Conservation (phyloP, 2,113 vertebrate genomes). For the Patagioenas fasciata region DNA sequence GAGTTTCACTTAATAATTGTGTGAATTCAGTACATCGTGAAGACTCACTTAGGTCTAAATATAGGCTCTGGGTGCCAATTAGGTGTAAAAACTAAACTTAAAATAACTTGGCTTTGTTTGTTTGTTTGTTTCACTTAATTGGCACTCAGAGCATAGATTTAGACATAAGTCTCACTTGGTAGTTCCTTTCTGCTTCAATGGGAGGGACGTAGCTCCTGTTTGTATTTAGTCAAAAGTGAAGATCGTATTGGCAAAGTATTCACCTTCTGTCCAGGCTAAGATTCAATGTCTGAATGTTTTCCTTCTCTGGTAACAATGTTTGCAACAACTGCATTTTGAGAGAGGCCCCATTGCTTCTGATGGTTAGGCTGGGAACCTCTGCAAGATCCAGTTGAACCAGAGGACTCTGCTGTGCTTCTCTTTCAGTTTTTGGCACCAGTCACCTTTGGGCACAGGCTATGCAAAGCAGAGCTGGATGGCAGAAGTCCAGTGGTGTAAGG, state of each 20-base stretch:
- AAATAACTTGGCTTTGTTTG: no score
- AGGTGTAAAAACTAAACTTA: no score
- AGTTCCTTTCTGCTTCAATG: not conserved
- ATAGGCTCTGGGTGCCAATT: not conserved
- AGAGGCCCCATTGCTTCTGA: not conserved
- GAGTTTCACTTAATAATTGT: not conserved
- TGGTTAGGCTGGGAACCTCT: not conserved
- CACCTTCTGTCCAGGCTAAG: not conserved
- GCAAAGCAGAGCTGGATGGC: not conserved
- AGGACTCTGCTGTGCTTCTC: not conserved
- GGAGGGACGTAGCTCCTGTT: not conserved
- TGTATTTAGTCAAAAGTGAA: not conserved
- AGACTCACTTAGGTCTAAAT: not conserved
- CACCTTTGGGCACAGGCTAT: not conserved
- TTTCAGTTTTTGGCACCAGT: not conserved
- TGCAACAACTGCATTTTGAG: not conserved
- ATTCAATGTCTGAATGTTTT: not conserved
- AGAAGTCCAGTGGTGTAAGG: not conserved
- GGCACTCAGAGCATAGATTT: not conserved
- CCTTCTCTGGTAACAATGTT: not conserved
- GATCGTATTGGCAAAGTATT: not conserved
- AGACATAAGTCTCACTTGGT: not conserved
- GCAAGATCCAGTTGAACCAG: not conserved
- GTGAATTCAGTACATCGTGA: not conserved
- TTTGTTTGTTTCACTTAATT: not conserved